Base-by-base conservation (phyloP, 2,113 vertebrate species). In the Lampris incognitus region DNA sequence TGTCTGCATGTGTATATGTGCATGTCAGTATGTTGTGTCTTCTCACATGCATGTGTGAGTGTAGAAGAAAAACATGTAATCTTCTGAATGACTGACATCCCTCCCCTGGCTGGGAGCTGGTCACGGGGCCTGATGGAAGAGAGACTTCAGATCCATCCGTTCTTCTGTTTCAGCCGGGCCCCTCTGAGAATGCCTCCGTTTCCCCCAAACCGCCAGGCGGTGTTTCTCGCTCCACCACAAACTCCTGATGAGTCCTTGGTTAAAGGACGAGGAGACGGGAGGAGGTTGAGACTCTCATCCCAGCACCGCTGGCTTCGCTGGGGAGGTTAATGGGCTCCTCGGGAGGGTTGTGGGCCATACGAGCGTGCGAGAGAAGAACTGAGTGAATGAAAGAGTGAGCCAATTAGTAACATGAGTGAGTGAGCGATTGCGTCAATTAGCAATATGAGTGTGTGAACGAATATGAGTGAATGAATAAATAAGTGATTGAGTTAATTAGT, bases 51-150 rank as follows among this genome's bases (percentile, higher is more conserved):
- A 54, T 42, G 82, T n/a, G 84, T 81, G 78, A 78, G 84, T 56
- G 75, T 74, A 79, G 83, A 90, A 84, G 81, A 84, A 84, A 85
- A 87, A 86, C 78, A 87, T 85, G 82, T 88, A 88, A 87, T 91
- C 78, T 77, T 6, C 38, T 71, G 74, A 74, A 67, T 91, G 91
- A 93, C 82, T 90, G 91, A 92, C 91, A 89, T 67, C 81, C 78
- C 63, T 86, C 80, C 59, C 46, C 49, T 36, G 68, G 75, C 86
- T 77, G 69, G 64, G 57, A 75, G 69, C 56, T 81, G 78, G 82
- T 79, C 82, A 75, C 44, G 13, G 70, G 6, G 58, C 74, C 67
- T 82, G 83, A 84, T 78, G 82, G 74, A 81, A 58, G 83, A 73
- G 13, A 78, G 76, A 82, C 37, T 79, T 71, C 62, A 69, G 69